phyloP scores from a whole-genome alignment of 2,113 vertebrate species.

The Chunga burmeisteri region DNA sequence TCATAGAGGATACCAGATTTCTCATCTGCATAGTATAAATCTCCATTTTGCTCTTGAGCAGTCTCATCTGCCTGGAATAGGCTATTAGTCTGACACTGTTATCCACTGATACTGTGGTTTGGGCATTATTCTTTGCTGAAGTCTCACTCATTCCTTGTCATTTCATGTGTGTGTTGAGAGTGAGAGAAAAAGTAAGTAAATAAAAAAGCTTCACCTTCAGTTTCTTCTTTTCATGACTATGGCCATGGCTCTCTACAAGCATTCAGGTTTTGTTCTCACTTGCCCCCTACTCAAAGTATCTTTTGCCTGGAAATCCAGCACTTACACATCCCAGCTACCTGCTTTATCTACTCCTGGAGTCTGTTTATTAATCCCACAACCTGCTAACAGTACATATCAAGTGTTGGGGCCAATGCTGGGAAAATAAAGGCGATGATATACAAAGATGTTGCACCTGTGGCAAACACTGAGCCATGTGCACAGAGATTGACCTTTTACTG shows the following conservation, averaged over 20 bases:
- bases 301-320: not conserved
- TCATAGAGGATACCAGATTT: not conserved
- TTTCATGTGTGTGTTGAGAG: not conserved
- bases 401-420: not conserved
- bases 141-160: not conserved
- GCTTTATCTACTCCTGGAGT: not conserved
- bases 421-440: not conserved
- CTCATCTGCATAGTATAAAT: not conserved
- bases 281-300: not conserved
- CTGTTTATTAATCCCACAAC: not conserved
- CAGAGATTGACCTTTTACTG: not conserved
- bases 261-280: not conserved
- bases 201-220: not conserved
- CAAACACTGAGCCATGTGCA: not conserved
- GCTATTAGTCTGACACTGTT: not conserved
- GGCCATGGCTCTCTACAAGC: not conserved
- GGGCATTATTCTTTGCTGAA: not conserved
- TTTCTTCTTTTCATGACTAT: not conserved
- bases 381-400: not conserved
- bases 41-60: not conserved
- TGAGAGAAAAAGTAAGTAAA: not conserved
- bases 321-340: not conserved
- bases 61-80: not conserved
- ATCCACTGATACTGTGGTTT: not conserved
- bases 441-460: constrained; percentile 22